Conservation (phyloP, 2,113 vertebrate species). For the Neodontobutis hainanensis region DNA sequence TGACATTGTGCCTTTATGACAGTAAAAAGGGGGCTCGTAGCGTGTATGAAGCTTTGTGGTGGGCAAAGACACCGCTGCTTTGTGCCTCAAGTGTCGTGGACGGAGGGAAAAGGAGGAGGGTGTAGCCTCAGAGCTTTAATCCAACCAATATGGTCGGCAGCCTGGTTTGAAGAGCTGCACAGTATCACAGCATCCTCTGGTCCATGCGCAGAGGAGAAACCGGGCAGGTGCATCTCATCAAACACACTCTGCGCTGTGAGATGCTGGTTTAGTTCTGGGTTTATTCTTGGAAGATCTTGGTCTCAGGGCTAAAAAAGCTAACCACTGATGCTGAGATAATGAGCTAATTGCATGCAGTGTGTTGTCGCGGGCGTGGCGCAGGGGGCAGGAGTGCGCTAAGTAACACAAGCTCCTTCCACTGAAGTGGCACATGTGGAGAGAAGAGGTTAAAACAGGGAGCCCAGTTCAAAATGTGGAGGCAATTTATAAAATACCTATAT, state of each 20-base stretch:
- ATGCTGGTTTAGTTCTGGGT: not conserved
- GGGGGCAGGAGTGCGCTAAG: constrained; percentile 62
- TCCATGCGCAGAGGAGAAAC: constrained; percentile 15
- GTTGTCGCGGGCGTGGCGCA: constrained; percentile 77
- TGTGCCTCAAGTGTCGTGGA: constrained; percentile 51
- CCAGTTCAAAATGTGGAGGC: not conserved
- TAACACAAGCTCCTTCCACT: not conserved
- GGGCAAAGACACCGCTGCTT: constrained; percentile 44
- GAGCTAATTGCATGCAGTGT: constrained; percentile 62
- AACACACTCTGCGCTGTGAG: constrained; percentile 7
- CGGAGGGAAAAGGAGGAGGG: constrained; percentile 55
- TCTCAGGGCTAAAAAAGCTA: constrained; percentile 42
- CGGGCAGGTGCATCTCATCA: constrained; percentile 56
- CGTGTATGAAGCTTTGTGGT: constrained; percentile 21
- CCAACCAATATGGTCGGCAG: constrained; percentile 49
- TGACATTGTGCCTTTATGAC: constrained; percentile 45
- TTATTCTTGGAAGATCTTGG: constrained; percentile 17
- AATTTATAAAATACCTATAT: too few relatives aligned
- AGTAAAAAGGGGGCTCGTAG: constrained; percentile 20
- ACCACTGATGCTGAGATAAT: constrained; percentile 63
- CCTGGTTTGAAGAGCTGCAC: constrained; percentile 36
- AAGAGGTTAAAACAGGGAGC: not conserved
- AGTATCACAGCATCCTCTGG: constrained; percentile 55
- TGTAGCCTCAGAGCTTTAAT: constrained; percentile 58
- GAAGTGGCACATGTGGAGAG: not conserved